Base-by-base conservation (phyloP, 2,888 invertebrate species). In the Parapristionchus giblindavisi region DNA sequence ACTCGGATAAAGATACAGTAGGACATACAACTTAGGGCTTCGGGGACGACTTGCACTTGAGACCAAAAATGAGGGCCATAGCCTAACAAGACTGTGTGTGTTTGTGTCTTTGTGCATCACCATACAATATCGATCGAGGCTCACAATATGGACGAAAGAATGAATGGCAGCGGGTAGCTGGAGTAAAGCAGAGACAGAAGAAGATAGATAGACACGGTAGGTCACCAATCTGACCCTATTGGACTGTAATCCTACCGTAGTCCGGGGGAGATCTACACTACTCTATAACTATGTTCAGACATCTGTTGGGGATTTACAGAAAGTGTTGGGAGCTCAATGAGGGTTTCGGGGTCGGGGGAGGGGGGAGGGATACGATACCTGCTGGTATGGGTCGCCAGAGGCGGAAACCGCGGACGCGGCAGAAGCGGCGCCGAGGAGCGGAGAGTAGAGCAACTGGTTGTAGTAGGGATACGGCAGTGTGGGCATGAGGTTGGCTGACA, bases 381-480 rank as follows among this genome's bases (percentile, higher is more conserved):
- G 70, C 29, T 54, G 56, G 40, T 71, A 71, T 5, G 70, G 70
- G 21, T 71, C 70, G n/a, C 73, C 1, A 17, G 75, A 24, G 14
- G 74, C 34, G n/a, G n/a, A n/a, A n/a, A n/a, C n/a, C n/a, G n/a
- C n/a, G n/a, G n/a, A n/a, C n/a, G n/a, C n/a, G 1, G 65, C 21
- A 17, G 68, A 6, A 2, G 73, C 43, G 17, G 73, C 58, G 2
- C 40, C 63, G 14, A 40, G 40, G 17, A 71, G n/a, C 8, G 34
- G 38, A 1, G 29, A 36, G 68, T 84, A 83, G 73, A 84, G 77
- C 68, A 85, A 79, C 14, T 77, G 81, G 60, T 84, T 79, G 76
- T 83, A 86, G 72, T 79, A 82, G 51, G 80, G 80, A 51, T 82
- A 79, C 58, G 81, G 81, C 36, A 82, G 66, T 24, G 80, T 78